Evolutionary conservation across 2,888 invertebrate species (phyloP).

Genomic region (Philonicus albiceps): DNA sequence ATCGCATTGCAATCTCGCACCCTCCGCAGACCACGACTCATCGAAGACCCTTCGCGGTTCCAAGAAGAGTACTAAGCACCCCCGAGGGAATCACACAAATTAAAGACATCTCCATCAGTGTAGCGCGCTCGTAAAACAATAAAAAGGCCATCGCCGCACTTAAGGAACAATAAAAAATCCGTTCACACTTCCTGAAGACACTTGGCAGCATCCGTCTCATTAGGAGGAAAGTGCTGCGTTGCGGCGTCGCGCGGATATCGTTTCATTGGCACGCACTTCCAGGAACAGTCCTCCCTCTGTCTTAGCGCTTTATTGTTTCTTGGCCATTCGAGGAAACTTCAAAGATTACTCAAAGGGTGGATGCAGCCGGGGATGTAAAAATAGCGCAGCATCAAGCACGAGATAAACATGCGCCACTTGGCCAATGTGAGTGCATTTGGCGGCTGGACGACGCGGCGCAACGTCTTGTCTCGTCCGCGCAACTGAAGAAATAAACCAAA

Average conservation of each 20-base stretch:
- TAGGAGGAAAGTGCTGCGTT: not conserved
- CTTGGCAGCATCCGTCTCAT: conserved; percentile 3
- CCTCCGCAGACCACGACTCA: too few relatives aligned
- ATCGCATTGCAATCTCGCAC: not conserved
- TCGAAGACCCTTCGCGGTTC: not conserved
- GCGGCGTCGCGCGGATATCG: not conserved
- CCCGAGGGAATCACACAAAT: not conserved
- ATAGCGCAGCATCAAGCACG: not conserved
- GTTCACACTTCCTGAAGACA: not conserved
- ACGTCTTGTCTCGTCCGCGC: not conserved
- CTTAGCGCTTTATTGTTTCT: not conserved
- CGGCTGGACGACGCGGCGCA: not conserved
- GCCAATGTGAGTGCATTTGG: conserved; percentile 3
- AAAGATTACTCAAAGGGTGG: conserved; percentile 15
- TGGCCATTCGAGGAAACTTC: not conserved
- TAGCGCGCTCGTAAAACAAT: not conserved
- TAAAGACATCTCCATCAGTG: not conserved
- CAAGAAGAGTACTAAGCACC: not conserved
- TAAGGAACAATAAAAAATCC: conserved; percentile 18
- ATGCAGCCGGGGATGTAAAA: not conserved
- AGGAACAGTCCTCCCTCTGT: not conserved
- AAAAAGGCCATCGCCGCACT: conserved; percentile 19
- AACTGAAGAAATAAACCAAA: not conserved
- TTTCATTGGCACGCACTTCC: not conserved
- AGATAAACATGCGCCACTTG: conserved; percentile 1